Evolutionary conservation across 2,888 invertebrate genomes (phyloP).

Genomic region (Tipula vernalis): DNA sequence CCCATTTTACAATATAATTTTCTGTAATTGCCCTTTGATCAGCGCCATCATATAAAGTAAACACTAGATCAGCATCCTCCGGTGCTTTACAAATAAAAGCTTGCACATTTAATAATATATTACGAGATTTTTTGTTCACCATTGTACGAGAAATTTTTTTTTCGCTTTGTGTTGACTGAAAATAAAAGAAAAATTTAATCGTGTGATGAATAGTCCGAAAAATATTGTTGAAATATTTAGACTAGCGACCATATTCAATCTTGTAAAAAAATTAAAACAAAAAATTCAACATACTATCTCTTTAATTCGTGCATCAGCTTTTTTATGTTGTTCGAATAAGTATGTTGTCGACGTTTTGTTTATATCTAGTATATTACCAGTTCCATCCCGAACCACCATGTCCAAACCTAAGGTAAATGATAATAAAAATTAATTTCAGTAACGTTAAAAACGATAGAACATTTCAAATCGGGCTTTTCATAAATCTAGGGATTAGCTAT

Average conservation of each 20-base stretch:
- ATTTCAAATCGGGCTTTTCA: neutral
- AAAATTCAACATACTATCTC: neutral
- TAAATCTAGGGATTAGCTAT: too few species aligned
- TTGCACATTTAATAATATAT: conserved; percentile 69
- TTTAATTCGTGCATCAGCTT: conserved; percentile 60
- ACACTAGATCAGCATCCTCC: conserved; percentile 73
- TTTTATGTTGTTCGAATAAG: conserved; percentile 72
- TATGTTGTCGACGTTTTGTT: conserved; percentile 71
- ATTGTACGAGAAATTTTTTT: conserved; percentile 38
- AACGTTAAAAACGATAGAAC: neutral
- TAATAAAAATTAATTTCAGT: neutral
- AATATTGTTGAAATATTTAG: neutral
- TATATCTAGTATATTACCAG: conserved; percentile 65
- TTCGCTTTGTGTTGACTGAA: conserved; percentile 41
- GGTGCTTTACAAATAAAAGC: conserved; percentile 84
- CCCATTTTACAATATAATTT: conserved; percentile 76
- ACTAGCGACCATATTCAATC: too few species aligned
- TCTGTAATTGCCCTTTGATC: conserved; percentile 73
- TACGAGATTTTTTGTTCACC: conserved; percentile 52
- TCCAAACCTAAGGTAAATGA: conserved; percentile 43
- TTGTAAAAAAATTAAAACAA: too few species aligned
- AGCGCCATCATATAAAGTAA: conserved; percentile 72
- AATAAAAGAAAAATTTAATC: conserved; percentile 11
- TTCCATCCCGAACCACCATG: conserved; percentile 68
- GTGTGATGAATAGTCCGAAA: neutral